Percentiles rank a stretch among this genome's conserved stretches.
Conservation (phyloP, 2,888 invertebrate species). For the Tipula vernalis region DNA sequence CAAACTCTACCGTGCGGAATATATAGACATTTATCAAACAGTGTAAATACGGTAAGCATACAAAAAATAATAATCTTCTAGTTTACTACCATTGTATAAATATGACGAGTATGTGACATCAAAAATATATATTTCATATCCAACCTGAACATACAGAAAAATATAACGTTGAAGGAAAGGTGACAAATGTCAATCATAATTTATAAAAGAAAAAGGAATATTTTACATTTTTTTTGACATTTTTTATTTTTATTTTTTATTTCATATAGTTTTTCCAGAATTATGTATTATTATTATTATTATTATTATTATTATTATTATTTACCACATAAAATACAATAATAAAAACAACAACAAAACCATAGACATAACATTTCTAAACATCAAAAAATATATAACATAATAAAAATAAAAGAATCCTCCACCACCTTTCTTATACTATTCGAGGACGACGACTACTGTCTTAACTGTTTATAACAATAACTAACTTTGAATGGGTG, state of each 20-base stretch:
- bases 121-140: not conserved
- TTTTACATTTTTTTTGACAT: not conserved
- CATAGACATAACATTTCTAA: not conserved
- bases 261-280: not conserved
- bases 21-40: not conserved
- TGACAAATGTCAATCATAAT: slow-evolving; percentile 12
- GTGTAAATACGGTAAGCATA: not conserved
- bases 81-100: not conserved
- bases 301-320: not conserved
- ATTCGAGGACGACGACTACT: not conserved
- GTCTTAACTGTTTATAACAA: not conserved
- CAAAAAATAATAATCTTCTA: not conserved
- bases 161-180: not conserved
- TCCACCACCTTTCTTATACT: not conserved
- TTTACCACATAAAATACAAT: not conserved
- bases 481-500: not conserved
- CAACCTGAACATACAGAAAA: not conserved
- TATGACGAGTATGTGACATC: not conserved
- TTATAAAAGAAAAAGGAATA: not conserved
- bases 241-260: not conserved
- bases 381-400: not conserved
- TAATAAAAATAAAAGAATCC: not conserved
- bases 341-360: not conserved
- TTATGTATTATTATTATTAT: not conserved
- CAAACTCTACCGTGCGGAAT: not conserved